These are phyloP conservation scores for Spermophilus dauricus DNA, from an alignment of 2,113 vertebrate species.

Conservation along the genomic window DNA sequence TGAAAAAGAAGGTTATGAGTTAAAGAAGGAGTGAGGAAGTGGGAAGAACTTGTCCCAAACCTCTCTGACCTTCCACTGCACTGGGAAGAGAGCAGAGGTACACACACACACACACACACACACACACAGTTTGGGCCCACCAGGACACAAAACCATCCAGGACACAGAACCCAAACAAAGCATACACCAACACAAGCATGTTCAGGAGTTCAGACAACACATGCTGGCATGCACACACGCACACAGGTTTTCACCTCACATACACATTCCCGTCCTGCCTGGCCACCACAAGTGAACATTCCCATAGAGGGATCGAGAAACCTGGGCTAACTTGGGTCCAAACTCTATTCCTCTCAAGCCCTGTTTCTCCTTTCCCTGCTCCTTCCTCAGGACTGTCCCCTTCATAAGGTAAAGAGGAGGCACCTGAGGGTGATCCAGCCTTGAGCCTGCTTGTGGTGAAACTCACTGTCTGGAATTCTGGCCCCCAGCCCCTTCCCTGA, in stretches of 20 bases:
- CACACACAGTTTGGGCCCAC: background rate
- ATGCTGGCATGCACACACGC: background rate
- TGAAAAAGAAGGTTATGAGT: background rate
- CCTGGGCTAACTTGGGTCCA: background rate
- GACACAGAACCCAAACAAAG: background rate
- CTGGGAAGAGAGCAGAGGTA: background rate
- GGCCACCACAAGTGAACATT: background rate
- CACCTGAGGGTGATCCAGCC: conserved; percentile 15
- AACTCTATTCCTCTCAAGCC: background rate
- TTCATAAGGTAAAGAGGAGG: background rate
- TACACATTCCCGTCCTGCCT: background rate
- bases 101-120: background rate
- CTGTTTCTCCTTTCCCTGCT: background rate
- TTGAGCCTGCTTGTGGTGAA: background rate
- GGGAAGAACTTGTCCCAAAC: background rate
- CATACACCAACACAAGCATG: background rate
- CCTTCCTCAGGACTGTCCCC: background rate
- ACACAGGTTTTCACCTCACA: background rate
- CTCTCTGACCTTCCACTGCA: background rate
- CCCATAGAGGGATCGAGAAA: background rate
- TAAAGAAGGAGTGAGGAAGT: background rate
- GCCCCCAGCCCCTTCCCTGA: conserved; percentile 65
- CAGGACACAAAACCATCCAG: background rate
- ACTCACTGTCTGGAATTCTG: conserved; percentile 57
- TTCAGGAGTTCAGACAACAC: background rate